Evolutionary conservation across 2,888 invertebrate species (phyloP).

Genomic region (Cheilosia grossa): DNA sequence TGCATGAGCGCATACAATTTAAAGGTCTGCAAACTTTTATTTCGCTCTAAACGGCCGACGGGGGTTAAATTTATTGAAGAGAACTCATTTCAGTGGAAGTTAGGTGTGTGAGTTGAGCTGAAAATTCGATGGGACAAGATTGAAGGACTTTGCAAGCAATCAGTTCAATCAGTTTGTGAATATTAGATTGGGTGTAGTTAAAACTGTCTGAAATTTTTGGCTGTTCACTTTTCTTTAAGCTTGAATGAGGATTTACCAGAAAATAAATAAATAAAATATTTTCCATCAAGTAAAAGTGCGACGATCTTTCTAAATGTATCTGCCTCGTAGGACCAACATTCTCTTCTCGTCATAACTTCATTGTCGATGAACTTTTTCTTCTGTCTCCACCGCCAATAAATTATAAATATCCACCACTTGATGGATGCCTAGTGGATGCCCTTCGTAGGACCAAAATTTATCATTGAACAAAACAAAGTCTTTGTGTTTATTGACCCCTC

Average conservation of each 20-base stretch:
- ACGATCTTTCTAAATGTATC: background rate
- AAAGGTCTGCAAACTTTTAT: slow-evolving; percentile 57
- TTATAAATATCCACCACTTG: slow-evolving; percentile 18
- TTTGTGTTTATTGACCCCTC: slow-evolving; percentile 37
- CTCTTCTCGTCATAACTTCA: background rate
- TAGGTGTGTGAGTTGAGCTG: background rate
- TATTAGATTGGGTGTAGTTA: no score
- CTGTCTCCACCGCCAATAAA: background rate
- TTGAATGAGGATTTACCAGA: no score
- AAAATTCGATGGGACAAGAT: background rate
- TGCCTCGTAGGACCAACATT: slow-evolving; percentile 2
- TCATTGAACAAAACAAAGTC: slow-evolving; percentile 34
- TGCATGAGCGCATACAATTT: slow-evolving; percentile 44
- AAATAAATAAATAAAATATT: no score
- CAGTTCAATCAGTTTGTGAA: background rate
- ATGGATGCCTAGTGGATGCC: slow-evolving; percentile 16
- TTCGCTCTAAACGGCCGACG: slow-evolving; percentile 30
- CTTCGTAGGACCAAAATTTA: slow-evolving; percentile 17
- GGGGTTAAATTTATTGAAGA: background rate
- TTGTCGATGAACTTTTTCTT: background rate
- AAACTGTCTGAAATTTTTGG: no score
- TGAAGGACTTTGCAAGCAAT: no score
- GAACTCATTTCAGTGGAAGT: background rate
- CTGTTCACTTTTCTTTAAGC: no score
- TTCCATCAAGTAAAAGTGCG: no score